Base-by-base conservation (phyloP, 2,797 vertebrate species). In the Novumbra hubbsi region DNA sequence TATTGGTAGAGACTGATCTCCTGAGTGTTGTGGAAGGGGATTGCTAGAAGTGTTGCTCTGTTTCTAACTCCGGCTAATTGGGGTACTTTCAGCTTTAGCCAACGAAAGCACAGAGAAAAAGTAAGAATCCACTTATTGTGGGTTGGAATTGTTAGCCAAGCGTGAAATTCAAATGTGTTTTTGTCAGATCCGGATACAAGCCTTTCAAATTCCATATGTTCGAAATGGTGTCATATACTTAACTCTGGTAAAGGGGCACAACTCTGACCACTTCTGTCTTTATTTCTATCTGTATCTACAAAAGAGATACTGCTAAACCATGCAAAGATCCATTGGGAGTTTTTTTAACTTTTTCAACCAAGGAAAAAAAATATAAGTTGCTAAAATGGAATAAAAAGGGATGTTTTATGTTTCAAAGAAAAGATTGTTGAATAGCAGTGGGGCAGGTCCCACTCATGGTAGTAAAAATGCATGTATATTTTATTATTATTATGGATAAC, bases 51-150 rank as follows among this genome's bases (percentile, higher is more conserved):
- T 84, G 85, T 83, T 88, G 85, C 85, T 83, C 86, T 84, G 85
- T 85, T 87, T 92, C 86, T 89, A 90, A 92, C 90, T 87, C 48
- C 87, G 92, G 91, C 91, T 94, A 93, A 94, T 93, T 93, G 91
- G 92, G 84, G 86, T 91, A 85, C 86, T 91, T 89, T 90, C 83
- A 88, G 90, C 83, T 86, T 87, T 84, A 86, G 82, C 86, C 87
- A 79, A 86, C 77, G 86, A 87, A 76, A 80, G 76, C 50, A 63
- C 73, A 73, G 70, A 67, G 52, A 81, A 78, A 84, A 73, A 76
- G 79, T 60, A 81, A 83, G 71, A 84, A 86, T 81, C 71, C 5
- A 83, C 83, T 88, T 76, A 78, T 71, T 89, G 77, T 84, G 73
- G 82, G 83, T 75, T 74, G 85, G 78, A 87, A 82, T 86, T 83